Conservation (phyloP, 1,140 invertebrate species). For the Geopemphigus sp. region DNA sequence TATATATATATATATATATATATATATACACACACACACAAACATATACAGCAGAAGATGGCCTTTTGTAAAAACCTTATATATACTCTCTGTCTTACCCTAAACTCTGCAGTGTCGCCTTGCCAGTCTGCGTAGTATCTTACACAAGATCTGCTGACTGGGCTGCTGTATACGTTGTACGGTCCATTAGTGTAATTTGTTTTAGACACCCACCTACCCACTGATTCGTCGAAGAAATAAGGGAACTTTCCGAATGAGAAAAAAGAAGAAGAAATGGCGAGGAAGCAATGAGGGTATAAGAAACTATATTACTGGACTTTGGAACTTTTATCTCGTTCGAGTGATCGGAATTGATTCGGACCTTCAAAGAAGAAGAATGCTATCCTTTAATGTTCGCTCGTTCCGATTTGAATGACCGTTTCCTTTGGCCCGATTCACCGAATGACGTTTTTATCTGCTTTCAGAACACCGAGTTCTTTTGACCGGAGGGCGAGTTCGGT, state of each 20-base stretch:
- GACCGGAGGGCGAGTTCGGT: not conserved
- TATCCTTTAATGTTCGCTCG: constrained; percentile 36
- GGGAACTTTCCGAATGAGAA: constrained; percentile 37
- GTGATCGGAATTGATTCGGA: constrained; percentile 45
- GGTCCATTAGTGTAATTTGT: constrained; percentile 49
- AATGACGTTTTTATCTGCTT: constrained; percentile 41
- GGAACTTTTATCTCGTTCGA: constrained; percentile 48
- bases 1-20: no score
- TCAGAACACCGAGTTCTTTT: constrained; percentile 2
- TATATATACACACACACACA: no score
- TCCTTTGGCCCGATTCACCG: constrained; percentile 18
- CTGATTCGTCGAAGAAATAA: constrained; percentile 22
- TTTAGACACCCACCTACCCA: constrained; percentile 8
- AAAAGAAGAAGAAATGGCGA: not conserved
- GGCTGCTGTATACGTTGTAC: constrained; percentile 2
- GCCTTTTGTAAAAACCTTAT: constrained; percentile 8
- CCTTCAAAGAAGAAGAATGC: constrained; percentile 46
- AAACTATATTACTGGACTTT: constrained; percentile 46
- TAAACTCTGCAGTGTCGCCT: not conserved
- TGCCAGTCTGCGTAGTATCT: constrained; percentile 1
- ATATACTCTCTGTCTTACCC: not conserved
- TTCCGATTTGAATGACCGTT: constrained; percentile 47
- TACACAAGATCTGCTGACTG: constrained; percentile 37
- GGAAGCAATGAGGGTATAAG: constrained; percentile 6
- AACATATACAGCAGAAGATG: not conserved